Evolutionary conservation across 64 coral and sea anemone genomes (phyloP).

Genomic region (Pocillopora damicornis): DNA sequence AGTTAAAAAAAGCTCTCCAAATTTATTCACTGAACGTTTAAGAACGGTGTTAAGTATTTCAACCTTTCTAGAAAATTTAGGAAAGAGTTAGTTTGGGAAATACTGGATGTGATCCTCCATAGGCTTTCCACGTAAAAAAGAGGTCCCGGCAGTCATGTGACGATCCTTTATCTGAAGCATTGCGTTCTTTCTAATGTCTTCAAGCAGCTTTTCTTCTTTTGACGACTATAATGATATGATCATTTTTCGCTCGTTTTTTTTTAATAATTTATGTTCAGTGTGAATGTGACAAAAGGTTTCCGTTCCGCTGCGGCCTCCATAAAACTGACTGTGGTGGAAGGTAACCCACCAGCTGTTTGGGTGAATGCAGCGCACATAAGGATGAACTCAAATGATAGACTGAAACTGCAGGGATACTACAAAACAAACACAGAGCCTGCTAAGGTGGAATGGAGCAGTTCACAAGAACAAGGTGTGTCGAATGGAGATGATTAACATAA

Average conservation of each 20-base stretch:
- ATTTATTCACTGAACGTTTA: too few relatives aligned
- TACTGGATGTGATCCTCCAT: too few relatives aligned
- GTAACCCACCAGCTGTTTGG: slow-evolving; percentile 58
- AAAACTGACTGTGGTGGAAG: slow-evolving; percentile 36
- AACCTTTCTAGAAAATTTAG: too few relatives aligned
- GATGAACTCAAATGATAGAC: slow-evolving; percentile 1
- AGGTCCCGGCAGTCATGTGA: too few relatives aligned
- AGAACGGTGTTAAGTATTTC: too few relatives aligned
- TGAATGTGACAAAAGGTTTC: slow-evolving; percentile 49
- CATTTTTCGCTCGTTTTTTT: not conserved
- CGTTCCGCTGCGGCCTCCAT: slow-evolving; percentile 34
- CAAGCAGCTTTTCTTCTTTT: not conserved
- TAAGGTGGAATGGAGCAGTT: slow-evolving; percentile 48
- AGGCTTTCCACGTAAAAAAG: too few relatives aligned
- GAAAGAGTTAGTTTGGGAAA: too few relatives aligned
- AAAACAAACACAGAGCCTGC: slow-evolving; percentile 30
- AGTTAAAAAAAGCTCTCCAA: too few relatives aligned
- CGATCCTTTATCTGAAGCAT: too few relatives aligned
- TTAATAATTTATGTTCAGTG: slow-evolving; percentile 3
- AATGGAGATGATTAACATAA: too few relatives aligned
- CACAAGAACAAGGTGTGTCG: slow-evolving; percentile 37
- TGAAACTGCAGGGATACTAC: slow-evolving; percentile 54
- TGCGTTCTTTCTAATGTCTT: too few relatives aligned
- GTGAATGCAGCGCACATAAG: slow-evolving; percentile 36
- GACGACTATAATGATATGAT: not conserved